Percentiles rank a stretch among this genome's conserved stretches.
Conservation (phyloP, 2,113 vertebrate species). For the Equus quagga region DNA sequence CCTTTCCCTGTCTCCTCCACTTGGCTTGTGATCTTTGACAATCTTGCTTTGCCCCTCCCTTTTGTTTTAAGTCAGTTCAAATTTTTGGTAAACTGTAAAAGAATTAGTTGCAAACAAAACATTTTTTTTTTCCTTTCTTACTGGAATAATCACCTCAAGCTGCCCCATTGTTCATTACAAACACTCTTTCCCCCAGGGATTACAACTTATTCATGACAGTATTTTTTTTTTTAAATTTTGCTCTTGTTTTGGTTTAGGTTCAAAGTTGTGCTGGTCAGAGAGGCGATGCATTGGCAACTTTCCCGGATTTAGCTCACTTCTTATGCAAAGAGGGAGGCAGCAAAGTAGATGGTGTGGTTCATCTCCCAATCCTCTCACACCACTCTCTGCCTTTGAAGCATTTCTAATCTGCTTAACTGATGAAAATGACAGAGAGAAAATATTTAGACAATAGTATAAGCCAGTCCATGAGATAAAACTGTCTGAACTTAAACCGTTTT, state of each 20-base stretch:
- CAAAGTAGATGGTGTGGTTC: not conserved
- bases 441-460: not conserved
- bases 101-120: conserved; percentile 26
- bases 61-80: conserved; percentile 25
- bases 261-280: not conserved
- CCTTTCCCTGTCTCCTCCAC: not conserved
- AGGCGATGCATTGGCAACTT: not conserved
- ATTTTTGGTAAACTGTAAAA: conserved; percentile 34
- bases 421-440: not conserved
- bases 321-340: not conserved
- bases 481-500: not conserved
- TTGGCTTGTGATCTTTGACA: not conserved
- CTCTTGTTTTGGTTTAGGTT: not conserved
- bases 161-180: not conserved
- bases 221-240: not conserved
- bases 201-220: not conserved
- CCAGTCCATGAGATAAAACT: not conserved
- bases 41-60: conserved; percentile 17
- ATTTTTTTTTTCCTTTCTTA: not conserved
- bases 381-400: not conserved
- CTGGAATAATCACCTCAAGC: not conserved
- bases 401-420: not conserved
- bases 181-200: not conserved
- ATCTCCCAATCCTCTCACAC: not conserved
- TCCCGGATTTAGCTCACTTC: not conserved